These are phyloP conservation scores for Petroica traversi DNA, from an alignment of 2,113 vertebrate genomes.

Conservation along the genomic window DNA sequence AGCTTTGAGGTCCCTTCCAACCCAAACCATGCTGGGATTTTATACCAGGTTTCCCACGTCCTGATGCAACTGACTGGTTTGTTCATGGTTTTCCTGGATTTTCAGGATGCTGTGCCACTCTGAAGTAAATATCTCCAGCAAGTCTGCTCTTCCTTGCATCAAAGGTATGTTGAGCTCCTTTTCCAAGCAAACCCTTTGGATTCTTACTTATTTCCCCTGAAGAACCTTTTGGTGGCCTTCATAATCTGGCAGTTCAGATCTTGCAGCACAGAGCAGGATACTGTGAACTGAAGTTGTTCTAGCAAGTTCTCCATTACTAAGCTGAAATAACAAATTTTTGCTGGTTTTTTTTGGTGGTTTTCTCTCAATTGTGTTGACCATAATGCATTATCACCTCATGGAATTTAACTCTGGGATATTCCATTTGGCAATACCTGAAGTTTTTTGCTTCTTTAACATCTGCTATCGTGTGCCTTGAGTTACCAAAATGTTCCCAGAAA, in stretches of 20 bases:
- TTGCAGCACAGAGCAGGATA: neutral
- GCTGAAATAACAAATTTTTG: neutral
- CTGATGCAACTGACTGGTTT: neutral
- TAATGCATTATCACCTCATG: too few species aligned
- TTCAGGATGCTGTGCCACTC: neutral
- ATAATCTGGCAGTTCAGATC: neutral
- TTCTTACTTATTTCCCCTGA: neutral
- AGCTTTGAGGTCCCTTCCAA: neutral
- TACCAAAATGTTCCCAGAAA: neutral
- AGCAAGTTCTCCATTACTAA: neutral
- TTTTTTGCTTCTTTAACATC: neutral
- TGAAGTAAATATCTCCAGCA: neutral
- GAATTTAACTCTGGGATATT: neutral
- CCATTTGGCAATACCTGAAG: neutral
- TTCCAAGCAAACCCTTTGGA: neutral
- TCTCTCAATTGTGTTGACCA: neutral
- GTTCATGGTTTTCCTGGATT: neutral
- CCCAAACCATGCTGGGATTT: neutral
- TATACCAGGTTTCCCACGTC: neutral
- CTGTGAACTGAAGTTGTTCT: neutral
- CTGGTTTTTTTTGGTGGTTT: neutral
- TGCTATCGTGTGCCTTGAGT: neutral
- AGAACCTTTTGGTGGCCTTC: neutral
- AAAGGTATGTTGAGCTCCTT: neutral
- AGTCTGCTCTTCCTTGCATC: neutral